Evolutionary conservation across 37 sponge, comb jelly and placozoan genomes (phyloP), one percentile per base, ranked within the genome.

Genomic region (Cladorhizidae sp.): DNA sequence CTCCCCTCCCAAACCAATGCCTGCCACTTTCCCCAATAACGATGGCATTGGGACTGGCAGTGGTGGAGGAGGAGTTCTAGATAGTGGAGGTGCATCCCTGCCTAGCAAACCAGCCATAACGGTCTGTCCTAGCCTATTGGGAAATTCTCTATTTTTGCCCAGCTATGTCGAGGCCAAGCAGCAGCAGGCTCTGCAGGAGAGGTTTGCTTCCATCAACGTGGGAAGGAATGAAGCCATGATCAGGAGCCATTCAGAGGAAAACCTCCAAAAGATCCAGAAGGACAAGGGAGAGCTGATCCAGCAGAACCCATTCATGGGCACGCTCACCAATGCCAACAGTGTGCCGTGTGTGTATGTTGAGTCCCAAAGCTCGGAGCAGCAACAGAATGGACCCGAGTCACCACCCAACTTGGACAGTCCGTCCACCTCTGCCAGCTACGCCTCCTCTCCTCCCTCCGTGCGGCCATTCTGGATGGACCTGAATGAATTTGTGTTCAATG

Each of bases 241-340:
- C n/a, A 40, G 93, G 20, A 88, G 89, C 41, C 85, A 88, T 51
- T 93, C 93, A 35, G 93, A 93, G 45, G 93, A 93, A 61, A 93
- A 93, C 62, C 82, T 93, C 26, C 76, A 85, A 49, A 80, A 79
- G 36, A 73, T 43, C 0, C 88, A 79, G 73, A 86, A 83, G 59
- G 92, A 91, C 15, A 83, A 70, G 51, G 57, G 64, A n/a, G 90
- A 80, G 22, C 41, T 75, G 28, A 78, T 89, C 31, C 74, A 67
- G 42, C 93, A 93, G 33, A 88, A 88, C 42, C 93, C 93, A 1
- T 93, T 93, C 67, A 93, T 93, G 93, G 93, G 93, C 8, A 93
- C 78, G 21, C 68, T 93, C 67, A 80, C 86, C 20, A 85, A 76
- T 64, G 89, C 93, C 1, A 93, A 77, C 61, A 93, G 93, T 52